phyloP scores from a whole-genome alignment of 2,797 vertebrate species.

The Bovichtus diacanthus region DNA sequence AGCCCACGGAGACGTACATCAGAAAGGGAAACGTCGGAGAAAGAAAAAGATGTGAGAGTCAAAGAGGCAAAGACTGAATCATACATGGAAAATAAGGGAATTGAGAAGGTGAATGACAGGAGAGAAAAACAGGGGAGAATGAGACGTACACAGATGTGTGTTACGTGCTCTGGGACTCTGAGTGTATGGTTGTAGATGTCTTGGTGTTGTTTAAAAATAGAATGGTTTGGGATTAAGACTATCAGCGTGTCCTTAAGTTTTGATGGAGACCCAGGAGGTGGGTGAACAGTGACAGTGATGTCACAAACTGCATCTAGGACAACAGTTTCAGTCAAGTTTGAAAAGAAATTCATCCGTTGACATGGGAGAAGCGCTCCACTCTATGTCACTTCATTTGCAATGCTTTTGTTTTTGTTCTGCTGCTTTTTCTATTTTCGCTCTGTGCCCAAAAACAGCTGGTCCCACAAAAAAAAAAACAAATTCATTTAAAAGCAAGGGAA shows the following conservation, averaged over 20 bases:
- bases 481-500: constrained; percentile 1
- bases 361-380: constrained; percentile 13
- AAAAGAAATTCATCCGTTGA: constrained; percentile 3
- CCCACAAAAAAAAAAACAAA: constrained; percentile 9
- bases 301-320: constrained; percentile 40
- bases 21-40: constrained; percentile 23
- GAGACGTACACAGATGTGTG: background rate
- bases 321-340: constrained; percentile 26
- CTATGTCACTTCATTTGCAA: constrained; percentile 1
- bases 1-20: constrained; percentile 37
- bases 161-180: constrained; percentile 25
- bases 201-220: constrained; percentile 38
- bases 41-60: constrained; percentile 20
- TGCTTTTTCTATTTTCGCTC: background rate
- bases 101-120: constrained; percentile 8
- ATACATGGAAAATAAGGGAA: constrained; percentile 17
- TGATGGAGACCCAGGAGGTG: constrained; percentile 32
- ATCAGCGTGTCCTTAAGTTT: constrained; percentile 47
- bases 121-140: constrained; percentile 8
- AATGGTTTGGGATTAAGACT: constrained; percentile 43
- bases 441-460: constrained; percentile 23
- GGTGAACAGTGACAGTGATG: constrained; percentile 31
- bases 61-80: constrained; percentile 29
- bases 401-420: constrained; percentile 24
- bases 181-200: constrained; percentile 17